These are phyloP conservation scores for Lasioglossum figueresi DNA, from an alignment of 2,888 invertebrate species.

Conservation along the genomic window DNA sequence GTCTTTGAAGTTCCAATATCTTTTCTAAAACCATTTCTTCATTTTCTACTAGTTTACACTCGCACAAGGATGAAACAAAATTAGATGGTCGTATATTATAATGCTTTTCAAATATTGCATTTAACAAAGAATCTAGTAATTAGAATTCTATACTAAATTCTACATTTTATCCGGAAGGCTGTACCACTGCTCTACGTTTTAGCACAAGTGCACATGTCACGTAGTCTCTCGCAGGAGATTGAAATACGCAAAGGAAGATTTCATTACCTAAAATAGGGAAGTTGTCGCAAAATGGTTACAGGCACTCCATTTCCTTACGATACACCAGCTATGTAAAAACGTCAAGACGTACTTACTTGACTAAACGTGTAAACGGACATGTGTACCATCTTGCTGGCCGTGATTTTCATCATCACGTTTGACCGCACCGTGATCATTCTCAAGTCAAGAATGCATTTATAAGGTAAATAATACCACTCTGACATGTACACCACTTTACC, in stretches of 20 bases:
- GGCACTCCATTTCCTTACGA: not conserved
- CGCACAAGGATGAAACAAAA: not conserved
- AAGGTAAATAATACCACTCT: constrained; percentile 75
- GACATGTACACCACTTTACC: constrained; percentile 74
- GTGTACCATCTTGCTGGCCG: constrained; percentile 76
- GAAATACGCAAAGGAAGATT: constrained; percentile 50
- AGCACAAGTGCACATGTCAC: not conserved
- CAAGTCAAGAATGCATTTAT: constrained; percentile 66
- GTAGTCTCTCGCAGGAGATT: constrained; percentile 44
- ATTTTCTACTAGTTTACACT: not conserved
- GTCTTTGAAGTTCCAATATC: too few species aligned
- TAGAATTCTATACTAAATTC: not conserved
- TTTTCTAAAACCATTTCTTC: too few species aligned
- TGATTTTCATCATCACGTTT: constrained; percentile 69
- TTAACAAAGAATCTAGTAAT: not conserved
- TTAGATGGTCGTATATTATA: not conserved
- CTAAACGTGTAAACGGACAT: constrained; percentile 74
- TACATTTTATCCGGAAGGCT: not conserved
- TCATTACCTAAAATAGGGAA: constrained; percentile 52
- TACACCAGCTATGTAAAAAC: too few species aligned
- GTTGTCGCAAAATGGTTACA: not conserved
- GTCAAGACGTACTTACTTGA: constrained; percentile 65
- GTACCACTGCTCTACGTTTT: not conserved
- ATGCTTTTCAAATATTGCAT: not conserved
- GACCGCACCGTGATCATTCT: constrained; percentile 71